Base-by-base conservation (phyloP, 2,113 vertebrate genomes). In the Pituophis catenifer region DNA sequence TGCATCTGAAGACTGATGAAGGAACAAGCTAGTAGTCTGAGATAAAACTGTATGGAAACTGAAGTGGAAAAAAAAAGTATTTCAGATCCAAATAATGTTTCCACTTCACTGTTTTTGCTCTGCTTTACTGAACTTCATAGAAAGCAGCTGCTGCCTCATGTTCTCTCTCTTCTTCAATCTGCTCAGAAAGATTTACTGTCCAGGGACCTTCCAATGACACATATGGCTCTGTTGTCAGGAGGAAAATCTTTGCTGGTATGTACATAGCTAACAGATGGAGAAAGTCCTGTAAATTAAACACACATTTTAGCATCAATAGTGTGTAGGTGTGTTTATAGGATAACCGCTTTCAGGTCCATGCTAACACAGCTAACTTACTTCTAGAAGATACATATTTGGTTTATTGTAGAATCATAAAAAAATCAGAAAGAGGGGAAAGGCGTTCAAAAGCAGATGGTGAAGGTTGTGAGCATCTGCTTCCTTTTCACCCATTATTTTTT, bases 241-340 rank as follows among this genome's bases (percentile, higher is more conserved):
- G 95, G 88, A 96, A 95, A 96, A 81, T 94, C 70, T 95, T 93
- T 97, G 94, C 92, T 96, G 95, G 96, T 87, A 96, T 94, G 95
- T 95, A 97, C 92, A 96, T 94, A 96, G 95, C 75, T 93, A 94
- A 94, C 94, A 96, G 95, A 94, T 94, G 95, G 91, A 93, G 95
- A 96, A 58, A 44, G n/a, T 54, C 96, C 96, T 97, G 95, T 94
- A 95, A 97, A 96, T 97, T 94, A 94, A 97, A 96, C 94, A 97
- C 95, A 91, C 95, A 0, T 93, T 95, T 97, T 96, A 97, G 95
- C 90, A 70, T 53, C 55, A 92, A 94, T 0, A 89, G 57, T 57
- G 53, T 53, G 94, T 93, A 54, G 19, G 62, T 54, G 91, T 88
- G 81, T 86, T 94, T 94, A 53, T 65, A 94, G 91, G 91, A 24